These are phyloP conservation scores for human (Homo sapiens) DNA, from an alignment of 2,113 vertebrate species.

Conservation along the genomic window DNA sequence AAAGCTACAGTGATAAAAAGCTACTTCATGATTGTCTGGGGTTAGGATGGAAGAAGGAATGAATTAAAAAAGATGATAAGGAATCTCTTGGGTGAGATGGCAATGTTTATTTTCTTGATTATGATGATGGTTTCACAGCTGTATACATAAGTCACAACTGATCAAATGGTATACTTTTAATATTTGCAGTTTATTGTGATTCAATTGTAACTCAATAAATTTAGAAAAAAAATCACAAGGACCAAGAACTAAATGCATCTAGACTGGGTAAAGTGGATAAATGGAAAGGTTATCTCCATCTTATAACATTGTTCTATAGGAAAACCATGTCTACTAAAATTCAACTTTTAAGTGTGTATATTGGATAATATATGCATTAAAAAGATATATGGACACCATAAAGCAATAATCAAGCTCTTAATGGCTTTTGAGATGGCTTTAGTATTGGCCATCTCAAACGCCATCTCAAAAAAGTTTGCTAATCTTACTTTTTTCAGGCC, in stretches of 20 bases:
- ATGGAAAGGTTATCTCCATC: background rate
- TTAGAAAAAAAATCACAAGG: background rate
- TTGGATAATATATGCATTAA: background rate
- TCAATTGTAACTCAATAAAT: background rate
- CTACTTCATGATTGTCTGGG: background rate
- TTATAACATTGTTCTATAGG: background rate
- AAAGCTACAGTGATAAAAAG: background rate
- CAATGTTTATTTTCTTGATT: background rate
- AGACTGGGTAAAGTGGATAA: background rate
- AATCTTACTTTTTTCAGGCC: background rate
- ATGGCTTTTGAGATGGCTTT: background rate
- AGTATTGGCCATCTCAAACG: background rate
- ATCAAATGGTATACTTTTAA: background rate
- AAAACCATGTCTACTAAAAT: background rate
- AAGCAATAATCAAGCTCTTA: background rate
- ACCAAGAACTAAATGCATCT: background rate
- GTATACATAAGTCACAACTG: background rate
- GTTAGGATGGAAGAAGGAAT: background rate
- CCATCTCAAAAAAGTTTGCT: no score
- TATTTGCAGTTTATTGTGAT: background rate
- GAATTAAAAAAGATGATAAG: background rate
- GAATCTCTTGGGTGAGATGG: background rate
- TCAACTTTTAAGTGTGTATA: background rate
- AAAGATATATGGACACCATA: background rate
- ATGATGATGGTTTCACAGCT: background rate